Percentiles rank a stretch among this genome's conserved stretches.
phyloP scores from a whole-genome alignment of 1,140 invertebrate genomes.

The Micrasema minimum region DNA sequence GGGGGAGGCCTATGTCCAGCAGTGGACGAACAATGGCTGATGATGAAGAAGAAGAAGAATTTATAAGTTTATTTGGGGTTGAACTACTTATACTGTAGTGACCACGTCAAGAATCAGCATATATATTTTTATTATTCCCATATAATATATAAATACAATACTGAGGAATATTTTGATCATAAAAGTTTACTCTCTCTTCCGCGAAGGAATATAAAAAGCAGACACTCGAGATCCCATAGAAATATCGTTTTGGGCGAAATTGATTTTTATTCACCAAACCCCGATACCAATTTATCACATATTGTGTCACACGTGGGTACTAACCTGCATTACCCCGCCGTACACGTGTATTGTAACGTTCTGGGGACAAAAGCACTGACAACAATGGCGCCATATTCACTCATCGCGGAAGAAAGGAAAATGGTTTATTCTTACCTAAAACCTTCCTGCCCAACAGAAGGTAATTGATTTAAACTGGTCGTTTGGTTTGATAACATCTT shows the following conservation, averaged over 20 bases:
- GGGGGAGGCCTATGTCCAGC: no score
- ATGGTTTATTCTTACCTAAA: slow-evolving; percentile 32
- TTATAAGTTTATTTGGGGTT: no score
- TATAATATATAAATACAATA: no score
- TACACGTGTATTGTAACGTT: slow-evolving; percentile 38
- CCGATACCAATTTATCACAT: slow-evolving; percentile 41
- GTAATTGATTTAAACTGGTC: slow-evolving; percentile 41
- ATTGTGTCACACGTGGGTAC: slow-evolving; percentile 22
- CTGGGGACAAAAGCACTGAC: slow-evolving; percentile 25
- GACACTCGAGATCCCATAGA: slow-evolving; percentile 21
- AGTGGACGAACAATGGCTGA: no score
- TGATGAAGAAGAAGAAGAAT: no score
- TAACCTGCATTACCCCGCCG: slow-evolving; percentile 13
- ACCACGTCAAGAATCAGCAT: no score
- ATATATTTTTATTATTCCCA: no score
- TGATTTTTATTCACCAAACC: slow-evolving; percentile 38
- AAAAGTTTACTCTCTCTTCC: background rate
- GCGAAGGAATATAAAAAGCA: slow-evolving; percentile 8
- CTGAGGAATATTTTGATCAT: no score
- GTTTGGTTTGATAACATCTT: slow-evolving; percentile 28
- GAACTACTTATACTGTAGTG: no score
- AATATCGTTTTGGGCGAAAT: slow-evolving; percentile 26
- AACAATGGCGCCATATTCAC: slow-evolving; percentile 36
- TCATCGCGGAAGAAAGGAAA: slow-evolving; percentile 38
- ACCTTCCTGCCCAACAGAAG: slow-evolving; percentile 25